These are phyloP conservation scores for Chiridota heheva DNA, from an alignment of 35 echinoderm and acorn worm species.

Conservation along the genomic window DNA sequence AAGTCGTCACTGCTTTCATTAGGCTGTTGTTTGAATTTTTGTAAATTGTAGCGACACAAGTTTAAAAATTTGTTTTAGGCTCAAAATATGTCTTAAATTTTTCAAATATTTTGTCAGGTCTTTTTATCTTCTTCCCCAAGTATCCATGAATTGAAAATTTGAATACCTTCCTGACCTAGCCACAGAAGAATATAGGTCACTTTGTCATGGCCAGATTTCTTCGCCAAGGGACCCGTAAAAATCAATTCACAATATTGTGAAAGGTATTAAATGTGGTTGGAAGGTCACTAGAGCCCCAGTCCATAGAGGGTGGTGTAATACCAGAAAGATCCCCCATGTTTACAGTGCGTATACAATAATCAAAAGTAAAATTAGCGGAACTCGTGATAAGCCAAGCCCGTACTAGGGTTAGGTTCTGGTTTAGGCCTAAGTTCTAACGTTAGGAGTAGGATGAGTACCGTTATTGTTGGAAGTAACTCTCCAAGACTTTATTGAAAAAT, in stretches of 20 bases:
- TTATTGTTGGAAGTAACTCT: no score
- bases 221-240: background rate
- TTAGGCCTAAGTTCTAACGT: no score
- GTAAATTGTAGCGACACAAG: constrained; percentile 12
- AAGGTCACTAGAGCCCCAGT: constrained; percentile 18
- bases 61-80: constrained; percentile 19
- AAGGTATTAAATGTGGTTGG: constrained; percentile 19
- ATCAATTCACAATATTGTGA: constrained; percentile 11
- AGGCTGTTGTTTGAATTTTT: constrained; percentile 17
- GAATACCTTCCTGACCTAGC: constrained; percentile 30
- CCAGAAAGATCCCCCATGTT: constrained; percentile 28
- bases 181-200: constrained; percentile 30
- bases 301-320: constrained; percentile 11
- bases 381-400: no score
- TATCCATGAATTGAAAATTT: constrained; percentile 18
- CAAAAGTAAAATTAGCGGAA: no score
- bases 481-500: no score
- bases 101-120: background rate
- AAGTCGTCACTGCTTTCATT: constrained; percentile 27
- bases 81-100: constrained; percentile 6
- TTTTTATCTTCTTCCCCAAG: background rate
- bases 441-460: no score
- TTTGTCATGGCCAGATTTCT: constrained; percentile 1
- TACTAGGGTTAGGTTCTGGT: no score
- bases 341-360: no score